phyloP scores from a whole-genome alignment of 1,140 invertebrate genomes.

The Philopotamus ludificatus region DNA sequence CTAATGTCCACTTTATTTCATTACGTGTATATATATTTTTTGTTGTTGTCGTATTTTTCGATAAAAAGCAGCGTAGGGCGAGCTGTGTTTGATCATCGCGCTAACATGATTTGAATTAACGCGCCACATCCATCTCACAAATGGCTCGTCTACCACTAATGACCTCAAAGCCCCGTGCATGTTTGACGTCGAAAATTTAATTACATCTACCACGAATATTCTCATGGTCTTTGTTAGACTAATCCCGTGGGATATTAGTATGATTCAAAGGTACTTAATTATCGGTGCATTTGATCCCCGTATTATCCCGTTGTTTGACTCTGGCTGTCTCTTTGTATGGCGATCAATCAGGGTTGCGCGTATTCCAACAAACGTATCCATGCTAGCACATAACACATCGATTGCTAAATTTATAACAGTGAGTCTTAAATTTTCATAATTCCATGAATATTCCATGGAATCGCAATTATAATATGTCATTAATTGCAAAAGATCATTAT shows the following conservation, averaged over 20 bases:
- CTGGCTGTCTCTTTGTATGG: too few relatives aligned
- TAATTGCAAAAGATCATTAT: too few relatives aligned
- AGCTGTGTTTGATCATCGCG: background rate
- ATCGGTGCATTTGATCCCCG: background rate
- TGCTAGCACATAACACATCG: too few relatives aligned
- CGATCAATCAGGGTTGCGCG: too few relatives aligned
- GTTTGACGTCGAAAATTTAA: background rate
- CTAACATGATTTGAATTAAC: slow-evolving; percentile 3
- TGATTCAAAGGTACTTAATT: background rate
- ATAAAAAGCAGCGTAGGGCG: background rate
- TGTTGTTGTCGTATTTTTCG: background rate
- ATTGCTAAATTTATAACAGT: too few relatives aligned
- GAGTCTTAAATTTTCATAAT: too few relatives aligned
- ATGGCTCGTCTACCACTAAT: slow-evolving; percentile 1
- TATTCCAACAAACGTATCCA: too few relatives aligned
- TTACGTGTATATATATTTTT: background rate
- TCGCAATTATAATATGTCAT: too few relatives aligned
- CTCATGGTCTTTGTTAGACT: slow-evolving; percentile 3
- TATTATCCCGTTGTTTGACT: background rate
- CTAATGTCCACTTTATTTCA: background rate
- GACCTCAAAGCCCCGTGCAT: background rate
- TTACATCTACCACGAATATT: background rate
- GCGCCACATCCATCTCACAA: background rate
- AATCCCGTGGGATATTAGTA: background rate
- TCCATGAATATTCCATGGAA: too few relatives aligned